These are phyloP conservation scores for Burhinus bistriatus DNA, from an alignment of 2,113 vertebrate species.

Conservation along the genomic window DNA sequence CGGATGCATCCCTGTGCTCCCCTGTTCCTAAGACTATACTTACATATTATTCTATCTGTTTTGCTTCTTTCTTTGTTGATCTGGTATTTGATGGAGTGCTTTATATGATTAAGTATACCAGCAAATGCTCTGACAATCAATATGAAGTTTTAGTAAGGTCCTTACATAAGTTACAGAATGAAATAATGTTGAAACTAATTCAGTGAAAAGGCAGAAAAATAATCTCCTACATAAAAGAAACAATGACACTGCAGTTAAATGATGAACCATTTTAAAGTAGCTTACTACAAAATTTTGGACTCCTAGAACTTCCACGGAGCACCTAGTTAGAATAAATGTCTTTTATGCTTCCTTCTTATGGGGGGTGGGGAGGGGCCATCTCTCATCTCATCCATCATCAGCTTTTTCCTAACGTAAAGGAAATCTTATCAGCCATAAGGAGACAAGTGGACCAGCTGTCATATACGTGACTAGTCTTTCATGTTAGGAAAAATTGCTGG, in stretches of 20 bases:
- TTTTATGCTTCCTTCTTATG: not conserved
- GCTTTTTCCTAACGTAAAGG: not conserved
- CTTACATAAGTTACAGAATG: not conserved
- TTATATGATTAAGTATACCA: not conserved
- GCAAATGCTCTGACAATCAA: not conserved
- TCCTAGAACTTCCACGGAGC: not conserved
- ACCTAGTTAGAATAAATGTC: not conserved
- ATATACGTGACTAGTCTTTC: rapidly evolving
- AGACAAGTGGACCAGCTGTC: not conserved
- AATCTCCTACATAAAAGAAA: not conserved
- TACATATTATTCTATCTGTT: not conserved
- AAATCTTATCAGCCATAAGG: not conserved
- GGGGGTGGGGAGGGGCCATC: too few relatives aligned
- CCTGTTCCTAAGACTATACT: not conserved
- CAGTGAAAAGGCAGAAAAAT: not conserved
- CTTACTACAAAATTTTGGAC: not conserved
- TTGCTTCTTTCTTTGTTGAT: not conserved
- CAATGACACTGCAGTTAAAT: not conserved
- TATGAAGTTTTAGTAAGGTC: not conserved
- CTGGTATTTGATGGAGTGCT: not conserved
- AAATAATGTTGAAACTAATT: not conserved
- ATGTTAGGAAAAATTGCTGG: not conserved
- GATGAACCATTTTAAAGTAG: not conserved
- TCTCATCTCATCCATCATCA: not conserved
- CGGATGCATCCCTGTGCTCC: not conserved